Base-by-base conservation (phyloP, 64 coral and sea anemone species). In the Pachyseris speciosa region DNA sequence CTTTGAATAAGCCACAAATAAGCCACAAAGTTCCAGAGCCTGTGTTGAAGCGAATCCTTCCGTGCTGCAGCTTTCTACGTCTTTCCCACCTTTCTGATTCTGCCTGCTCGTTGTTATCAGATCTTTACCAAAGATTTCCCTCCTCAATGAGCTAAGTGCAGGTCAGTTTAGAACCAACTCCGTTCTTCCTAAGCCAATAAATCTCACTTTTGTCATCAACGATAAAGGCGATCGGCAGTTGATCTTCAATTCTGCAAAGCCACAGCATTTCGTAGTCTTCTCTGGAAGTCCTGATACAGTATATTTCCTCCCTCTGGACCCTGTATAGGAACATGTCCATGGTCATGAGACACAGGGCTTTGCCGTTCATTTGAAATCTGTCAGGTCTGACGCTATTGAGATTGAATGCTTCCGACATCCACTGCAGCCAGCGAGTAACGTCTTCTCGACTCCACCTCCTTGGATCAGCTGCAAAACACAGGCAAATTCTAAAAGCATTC, bases 301-400 rank as follows among this genome's bases (percentile, higher is more conserved):
- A 98, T 69, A 26, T 88, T 98, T n/a, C 95, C 95, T 5, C 95
- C 95, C 2, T 98, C 92, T 0, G 95, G 12, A 98, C 95, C 29
- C 95, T 75, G 42, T 94, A 98, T 41, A 98, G 31, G 33, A 98
- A 98, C 95, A 98, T 98, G 67, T 98, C 95, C 22, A 94, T 72
- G 3, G 95, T 98, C 95, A 98, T 98, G 1, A 98, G 74, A 66
- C 95, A 98, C 12, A 98, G 67, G 16, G 91, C 95, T 75, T 98
- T 98, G 67, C 95, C 95, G 53, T 98, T 98, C 95, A 98, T 98
- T 88, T 98, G 91, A 32, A 98, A 98, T 80, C 95, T 67, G 47
- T 98, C 95, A 2, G 92, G 95, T 52, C 91, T 94, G n/a, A 98
- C 59, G 9, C 86, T 75, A 0, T 71, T 65, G 8, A 98, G 85